A percentile compares a stretch with the other conserved stretches of the same genome.
Evolutionary conservation across 1,140 invertebrate genomes (phyloP).

Genomic region (Heliconius himera): DNA sequence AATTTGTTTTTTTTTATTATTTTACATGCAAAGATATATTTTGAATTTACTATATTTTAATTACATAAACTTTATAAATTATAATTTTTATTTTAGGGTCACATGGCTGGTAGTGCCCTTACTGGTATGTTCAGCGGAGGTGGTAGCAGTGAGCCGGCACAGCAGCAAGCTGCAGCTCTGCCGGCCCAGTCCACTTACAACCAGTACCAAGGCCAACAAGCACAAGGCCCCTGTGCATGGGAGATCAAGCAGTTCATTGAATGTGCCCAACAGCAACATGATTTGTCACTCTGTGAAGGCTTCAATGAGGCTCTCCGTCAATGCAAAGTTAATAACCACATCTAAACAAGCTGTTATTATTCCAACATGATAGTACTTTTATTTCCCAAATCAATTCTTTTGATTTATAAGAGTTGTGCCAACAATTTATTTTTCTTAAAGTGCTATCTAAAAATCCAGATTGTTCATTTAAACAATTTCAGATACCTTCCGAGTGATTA

Average conservation of each 20-base stretch:
- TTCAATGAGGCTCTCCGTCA: slow-evolving; percentile 96
- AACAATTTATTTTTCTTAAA: slow-evolving; percentile 26
- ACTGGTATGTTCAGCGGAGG: slow-evolving; percentile 92
- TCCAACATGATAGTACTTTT: slow-evolving; percentile 37
- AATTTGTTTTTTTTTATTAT: too few species aligned
- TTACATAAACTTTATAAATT: background rate
- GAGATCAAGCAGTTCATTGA: slow-evolving; percentile 95
- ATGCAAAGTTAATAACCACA: slow-evolving; percentile 87
- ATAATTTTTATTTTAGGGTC: slow-evolving; percentile 83
- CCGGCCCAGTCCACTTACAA: slow-evolving; percentile 72
- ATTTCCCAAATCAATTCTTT: slow-evolving; percentile 31
- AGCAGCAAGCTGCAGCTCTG: slow-evolving; percentile 60
- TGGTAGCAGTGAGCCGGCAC: slow-evolving; percentile 83
- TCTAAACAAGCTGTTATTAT: slow-evolving; percentile 52
- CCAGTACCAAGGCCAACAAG: slow-evolving; percentile 76
- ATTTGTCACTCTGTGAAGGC: slow-evolving; percentile 93
- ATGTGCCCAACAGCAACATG: slow-evolving; percentile 92
- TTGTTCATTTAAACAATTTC: slow-evolving; percentile 36
- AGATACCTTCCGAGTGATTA: slow-evolving; percentile 57
- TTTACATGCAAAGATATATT: too few species aligned
- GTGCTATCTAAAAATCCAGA: slow-evolving; percentile 43
- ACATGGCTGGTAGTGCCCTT: slow-evolving; percentile 91
- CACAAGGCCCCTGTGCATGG: slow-evolving; percentile 90
- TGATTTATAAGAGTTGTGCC: slow-evolving; percentile 40
- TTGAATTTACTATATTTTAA: background rate